Evolutionary conservation across 2,113 vertebrate species (phyloP), one percentile per base, ranked within the genome.

Genomic region (Archilochus colubris): DNA sequence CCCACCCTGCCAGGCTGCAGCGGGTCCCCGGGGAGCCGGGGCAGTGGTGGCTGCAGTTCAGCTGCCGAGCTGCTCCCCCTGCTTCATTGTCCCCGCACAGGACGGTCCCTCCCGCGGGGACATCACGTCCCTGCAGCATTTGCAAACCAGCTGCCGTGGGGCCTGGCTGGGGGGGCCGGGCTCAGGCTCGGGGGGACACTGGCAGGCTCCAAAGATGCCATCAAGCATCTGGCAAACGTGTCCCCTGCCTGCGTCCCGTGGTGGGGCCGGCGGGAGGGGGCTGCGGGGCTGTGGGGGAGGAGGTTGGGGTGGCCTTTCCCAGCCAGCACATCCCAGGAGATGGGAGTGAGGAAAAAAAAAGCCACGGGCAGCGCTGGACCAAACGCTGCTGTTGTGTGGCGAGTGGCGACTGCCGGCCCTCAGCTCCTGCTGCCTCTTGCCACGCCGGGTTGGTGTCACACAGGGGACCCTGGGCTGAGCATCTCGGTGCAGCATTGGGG

Each of bases 321-420:
- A 0, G 31, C 25, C 64, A 7, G 73, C 14, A 9, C 25, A 28
- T 40, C 74, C 28, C 48, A 10, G 62, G 74, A 27, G 62, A 22
- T 1, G 3, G 9, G 33, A 15, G 8, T 12, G 38, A 40, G 30
- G 22, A 58, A 58, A 75, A 0, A 21, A 22, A 48, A 50, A 8
- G 7, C 30, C 9, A 36, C 3, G 3, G 31, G 23, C 64, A n/a
- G 30, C 46, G 17, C 40, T 44, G n/a, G 33, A 19, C 20, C 23
- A 44, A 78, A 21, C n/a, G 23, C 7, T 0, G 21, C 46, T 40
- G 22, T 68, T 4, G 38, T 1, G 0, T 14, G 24, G 48, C 5
- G 4, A 55, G 73, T 1, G 3, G 46, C 7, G 2, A 19, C 2
- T 19, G 16, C 28, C 40, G 18, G 48, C n/a, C 3, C 0, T 7